A percentile compares a stretch with the other conserved stretches of the same genome.
Conservation (phyloP, 2,797 vertebrate species). For the Hydrolagus colliei region DNA sequence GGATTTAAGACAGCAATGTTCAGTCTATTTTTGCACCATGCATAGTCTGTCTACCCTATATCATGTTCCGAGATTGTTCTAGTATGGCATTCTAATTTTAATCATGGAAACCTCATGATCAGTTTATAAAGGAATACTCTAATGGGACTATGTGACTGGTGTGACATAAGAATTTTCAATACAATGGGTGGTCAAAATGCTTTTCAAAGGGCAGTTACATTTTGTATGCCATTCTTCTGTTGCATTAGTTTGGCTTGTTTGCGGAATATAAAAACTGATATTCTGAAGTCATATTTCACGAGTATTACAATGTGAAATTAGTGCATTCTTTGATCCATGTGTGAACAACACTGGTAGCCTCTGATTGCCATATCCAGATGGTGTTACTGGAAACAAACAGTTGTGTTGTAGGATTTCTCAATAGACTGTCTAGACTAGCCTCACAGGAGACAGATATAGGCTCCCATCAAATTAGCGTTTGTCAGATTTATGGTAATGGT, state of each 20-base stretch:
- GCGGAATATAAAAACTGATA: conserved; percentile 35
- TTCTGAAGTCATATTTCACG: conserved; percentile 49
- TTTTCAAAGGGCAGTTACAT: conserved; percentile 63
- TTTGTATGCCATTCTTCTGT: conserved; percentile 62
- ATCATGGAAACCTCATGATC: conserved; percentile 63
- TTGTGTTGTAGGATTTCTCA: conserved; percentile 92
- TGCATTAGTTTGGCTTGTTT: conserved; percentile 8
- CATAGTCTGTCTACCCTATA: conserved; percentile 52
- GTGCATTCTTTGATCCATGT: conserved; percentile 72
- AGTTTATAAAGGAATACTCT: conserved; percentile 65
- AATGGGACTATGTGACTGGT: conserved; percentile 62
- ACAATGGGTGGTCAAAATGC: conserved; percentile 69
- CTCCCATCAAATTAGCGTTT: conserved; percentile 99
- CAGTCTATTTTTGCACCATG: conserved; percentile 56
- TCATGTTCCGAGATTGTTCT: conserved; percentile 52
- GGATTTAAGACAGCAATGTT: conserved; percentile 60
- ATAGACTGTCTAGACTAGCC: conserved; percentile 99
- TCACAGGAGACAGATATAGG: conserved; percentile 98
- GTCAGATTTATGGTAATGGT: conserved; percentile 99
- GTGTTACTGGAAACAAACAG: conserved; percentile 90
- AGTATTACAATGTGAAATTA: conserved; percentile 74
- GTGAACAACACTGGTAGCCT: conserved; percentile 72
- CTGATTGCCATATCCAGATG: conserved; percentile 97
- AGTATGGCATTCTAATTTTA: conserved; percentile 45
- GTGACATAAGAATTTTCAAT: conserved; percentile 70